phyloP scores from a whole-genome alignment of 2,888 invertebrate species.

The Monopis laevigella region DNA sequence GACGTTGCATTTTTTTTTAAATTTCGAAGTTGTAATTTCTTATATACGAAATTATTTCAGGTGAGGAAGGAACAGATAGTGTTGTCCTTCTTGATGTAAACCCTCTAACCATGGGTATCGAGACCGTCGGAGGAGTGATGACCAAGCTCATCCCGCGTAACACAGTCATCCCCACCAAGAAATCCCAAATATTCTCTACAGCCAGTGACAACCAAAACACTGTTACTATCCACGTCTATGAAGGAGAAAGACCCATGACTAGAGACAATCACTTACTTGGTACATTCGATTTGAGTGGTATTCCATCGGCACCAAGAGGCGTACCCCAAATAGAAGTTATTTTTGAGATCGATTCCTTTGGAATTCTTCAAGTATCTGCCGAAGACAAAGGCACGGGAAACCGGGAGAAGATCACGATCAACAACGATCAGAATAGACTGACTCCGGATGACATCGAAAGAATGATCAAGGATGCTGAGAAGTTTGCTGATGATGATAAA shows the following conservation, averaged over 20 bases:
- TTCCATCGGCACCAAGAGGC: conserved; percentile 93
- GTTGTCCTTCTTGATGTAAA: conserved; percentile 97
- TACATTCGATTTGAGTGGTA: conserved; percentile 97
- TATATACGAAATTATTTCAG: conserved; percentile 21
- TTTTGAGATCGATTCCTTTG: conserved; percentile 94
- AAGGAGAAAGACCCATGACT: conserved; percentile 98
- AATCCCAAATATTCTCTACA: conserved; percentile 99
- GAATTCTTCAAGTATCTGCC: conserved; percentile 95
- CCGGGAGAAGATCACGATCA: conserved; percentile 98
- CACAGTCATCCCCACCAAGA: conserved; percentile 99
- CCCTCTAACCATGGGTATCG: conserved; percentile 98
- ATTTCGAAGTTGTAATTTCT: neutral
- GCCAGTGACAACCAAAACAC: conserved; percentile 99
- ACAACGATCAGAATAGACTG: conserved; percentile 95
- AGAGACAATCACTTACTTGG: conserved; percentile 99
- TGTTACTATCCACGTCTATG: conserved; percentile 98
- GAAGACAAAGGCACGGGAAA: conserved; percentile 99
- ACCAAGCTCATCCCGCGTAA: conserved; percentile 97
- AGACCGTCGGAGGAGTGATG: conserved; percentile 99
- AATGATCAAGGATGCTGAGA: conserved; percentile 99
- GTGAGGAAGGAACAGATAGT: conserved; percentile 97
- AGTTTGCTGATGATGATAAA: conserved; percentile 98
- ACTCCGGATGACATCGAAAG: conserved; percentile 98
- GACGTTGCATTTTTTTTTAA: neutral
- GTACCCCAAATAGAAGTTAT: conserved; percentile 96